Evolutionary conservation across 2,888 invertebrate genomes (phyloP).

Genomic region (Lottia scabra): DNA sequence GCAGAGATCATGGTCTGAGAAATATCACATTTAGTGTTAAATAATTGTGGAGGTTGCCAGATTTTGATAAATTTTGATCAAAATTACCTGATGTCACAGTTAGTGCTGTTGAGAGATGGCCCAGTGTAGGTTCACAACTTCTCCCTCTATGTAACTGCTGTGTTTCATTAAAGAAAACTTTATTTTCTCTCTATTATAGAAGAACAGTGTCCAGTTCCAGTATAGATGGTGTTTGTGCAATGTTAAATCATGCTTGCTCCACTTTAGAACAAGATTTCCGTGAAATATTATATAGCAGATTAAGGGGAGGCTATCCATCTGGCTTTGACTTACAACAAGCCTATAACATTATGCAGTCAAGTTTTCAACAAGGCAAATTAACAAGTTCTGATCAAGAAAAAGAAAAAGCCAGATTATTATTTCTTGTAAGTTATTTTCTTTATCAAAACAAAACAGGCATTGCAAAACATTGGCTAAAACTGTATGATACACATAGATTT

Average conservation of each 20-base stretch:
- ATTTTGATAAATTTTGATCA: too few species aligned
- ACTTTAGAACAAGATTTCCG: slow-evolving; percentile 88
- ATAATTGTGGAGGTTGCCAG: too few species aligned
- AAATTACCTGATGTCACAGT: too few species aligned
- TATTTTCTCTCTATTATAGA: slow-evolving; percentile 71
- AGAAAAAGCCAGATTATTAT: slow-evolving; percentile 76
- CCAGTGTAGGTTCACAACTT: too few species aligned
- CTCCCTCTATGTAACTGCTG: too few species aligned
- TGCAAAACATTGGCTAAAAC: too few species aligned
- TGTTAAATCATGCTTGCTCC: slow-evolving; percentile 91
- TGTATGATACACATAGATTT: too few species aligned
- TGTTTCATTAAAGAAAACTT: too few species aligned
- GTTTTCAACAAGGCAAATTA: slow-evolving; percentile 83
- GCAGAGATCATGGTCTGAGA: too few species aligned
- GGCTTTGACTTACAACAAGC: slow-evolving; percentile 75
- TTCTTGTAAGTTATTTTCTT: slow-evolving; percentile 75
- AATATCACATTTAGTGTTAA: too few species aligned
- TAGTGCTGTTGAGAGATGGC: too few species aligned
- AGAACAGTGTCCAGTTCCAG: slow-evolving; percentile 91
- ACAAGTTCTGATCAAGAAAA: slow-evolving; percentile 81
- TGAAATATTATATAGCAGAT: slow-evolving; percentile 78
- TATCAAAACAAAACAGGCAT: too few species aligned
- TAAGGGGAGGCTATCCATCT: slow-evolving; percentile 82
- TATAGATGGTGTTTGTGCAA: slow-evolving; percentile 95
- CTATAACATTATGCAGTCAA: slow-evolving; percentile 84